Evolutionary conservation across 2,113 vertebrate genomes (phyloP), one percentile per base, ranked within the genome.

Genomic region (rat (Rattus norvegicus)): DNA sequence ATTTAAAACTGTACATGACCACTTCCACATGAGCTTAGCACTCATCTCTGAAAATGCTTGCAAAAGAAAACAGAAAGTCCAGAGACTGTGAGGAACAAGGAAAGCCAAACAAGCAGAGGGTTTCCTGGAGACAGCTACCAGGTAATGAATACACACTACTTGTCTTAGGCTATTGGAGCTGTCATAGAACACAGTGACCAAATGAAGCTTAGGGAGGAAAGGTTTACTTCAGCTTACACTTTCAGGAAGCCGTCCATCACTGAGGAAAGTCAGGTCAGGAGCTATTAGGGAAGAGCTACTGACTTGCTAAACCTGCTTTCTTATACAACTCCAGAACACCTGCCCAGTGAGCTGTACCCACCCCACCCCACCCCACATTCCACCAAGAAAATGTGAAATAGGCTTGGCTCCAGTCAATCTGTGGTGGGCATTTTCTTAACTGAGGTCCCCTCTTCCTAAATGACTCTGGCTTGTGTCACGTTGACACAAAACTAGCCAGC

Each of bases 11-110:
- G 14, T 73, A 70, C 28, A 85, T 39, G 72, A 61, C 54, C 72
- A n/a, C n/a, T 91, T 91, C n/a, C 16, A 36, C 43, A 43, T 43
- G 43, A 43, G 43, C 49, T 36, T 95, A 87, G 81, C 81, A 92
- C 59, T 63, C 72, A 54, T 54, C 12, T 86, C 24, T 90, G 83
- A 95, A 95, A 91, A 96, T 28, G 28, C 30, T 8, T 88, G 30
- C 33, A 88, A 69, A 2, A 39, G 87, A 83, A 97, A 77, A 88
- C 67, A 87, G 76, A 22, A 91, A 87, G 89, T 89, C 63, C 91
- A 88, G 33, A 91, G 69, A 81, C 39, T 79, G 63, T 39, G 39
- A 83, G 95, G 89, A 92, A 49, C 14, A 20, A 85, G 63, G 70
- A 39, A 75, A 65, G 36, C 19, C 39, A 67, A 47, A 85, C 49